These are phyloP conservation scores for Gadopsis bispinosus DNA, from an alignment of 2,797 vertebrate species.

Conservation along the genomic window DNA sequence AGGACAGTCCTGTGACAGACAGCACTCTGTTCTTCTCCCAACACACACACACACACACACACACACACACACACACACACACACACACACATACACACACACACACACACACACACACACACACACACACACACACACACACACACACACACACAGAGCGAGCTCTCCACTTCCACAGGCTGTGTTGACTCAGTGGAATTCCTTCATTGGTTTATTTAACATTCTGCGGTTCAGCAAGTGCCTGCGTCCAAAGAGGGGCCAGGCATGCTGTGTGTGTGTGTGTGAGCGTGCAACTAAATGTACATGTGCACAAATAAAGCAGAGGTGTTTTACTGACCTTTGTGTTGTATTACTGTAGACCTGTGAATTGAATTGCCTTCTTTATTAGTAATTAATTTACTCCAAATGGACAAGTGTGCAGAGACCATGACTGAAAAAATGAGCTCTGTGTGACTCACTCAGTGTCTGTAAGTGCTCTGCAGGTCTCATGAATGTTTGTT, in stretches of 20 bases:
- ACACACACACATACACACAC: slow-evolving; percentile 33
- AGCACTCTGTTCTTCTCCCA: slow-evolving; percentile 52
- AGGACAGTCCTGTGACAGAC: slow-evolving; percentile 61
- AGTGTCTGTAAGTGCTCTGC: slow-evolving; percentile 12
- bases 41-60: slow-evolving; percentile 21
- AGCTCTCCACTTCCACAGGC: slow-evolving; percentile 33
- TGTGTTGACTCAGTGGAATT: slow-evolving; percentile 71
- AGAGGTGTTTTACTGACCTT: slow-evolving; percentile 29
- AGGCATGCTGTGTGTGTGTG: slow-evolving; percentile 28
- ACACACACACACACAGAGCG: slow-evolving; percentile 14
- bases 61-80: slow-evolving; percentile 10
- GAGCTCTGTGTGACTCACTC: slow-evolving; percentile 23
- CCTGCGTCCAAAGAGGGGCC: slow-evolving; percentile 56
- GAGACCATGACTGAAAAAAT: background rate
- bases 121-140: slow-evolving; percentile 41
- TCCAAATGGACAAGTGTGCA: slow-evolving; percentile 6
- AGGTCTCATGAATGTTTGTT: slow-evolving; percentile 32
- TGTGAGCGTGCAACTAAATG: background rate
- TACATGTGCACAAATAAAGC: slow-evolving; percentile 4
- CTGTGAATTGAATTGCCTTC: background rate
- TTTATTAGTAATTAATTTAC: slow-evolving; percentile 28
- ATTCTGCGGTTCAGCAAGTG: slow-evolving; percentile 67
- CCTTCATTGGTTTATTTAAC: slow-evolving; percentile 72
- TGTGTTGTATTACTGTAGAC: background rate
- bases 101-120: slow-evolving; percentile 18